Percentiles rank a stretch among this genome's conserved stretches.
phyloP scores from a whole-genome alignment of 2,113 vertebrate species.

The Cricetomys ansorgei region DNA sequence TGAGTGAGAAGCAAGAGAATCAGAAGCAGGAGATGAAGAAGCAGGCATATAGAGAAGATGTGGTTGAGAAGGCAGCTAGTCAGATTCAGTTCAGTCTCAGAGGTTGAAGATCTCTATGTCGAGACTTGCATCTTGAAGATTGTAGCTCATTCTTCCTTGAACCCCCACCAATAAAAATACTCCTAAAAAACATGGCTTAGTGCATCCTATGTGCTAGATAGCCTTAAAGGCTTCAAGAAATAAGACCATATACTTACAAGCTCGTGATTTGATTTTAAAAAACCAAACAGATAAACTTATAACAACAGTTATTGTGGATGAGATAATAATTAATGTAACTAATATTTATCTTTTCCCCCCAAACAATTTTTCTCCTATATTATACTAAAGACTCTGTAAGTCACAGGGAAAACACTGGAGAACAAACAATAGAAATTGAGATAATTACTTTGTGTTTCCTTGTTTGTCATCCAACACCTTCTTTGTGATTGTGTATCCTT shows the following conservation, averaged over 20 bases:
- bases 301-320: background rate
- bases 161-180: no score
- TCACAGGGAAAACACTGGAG: background rate
- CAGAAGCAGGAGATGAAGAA: no score
- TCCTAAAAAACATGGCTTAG: background rate
- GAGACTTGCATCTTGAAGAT: no score
- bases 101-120: no score
- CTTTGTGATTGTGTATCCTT: background rate
- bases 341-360: background rate
- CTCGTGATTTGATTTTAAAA: background rate
- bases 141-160: no score
- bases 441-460: background rate
- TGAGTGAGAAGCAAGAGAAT: no score
- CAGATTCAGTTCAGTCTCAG: no score
- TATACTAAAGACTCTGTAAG: background rate
- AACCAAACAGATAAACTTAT: background rate
- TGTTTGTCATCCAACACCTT: background rate
- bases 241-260: background rate
- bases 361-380: background rate
- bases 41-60: no score
- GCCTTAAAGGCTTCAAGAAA: background rate
- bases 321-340: constrained; percentile 10
- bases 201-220: background rate
- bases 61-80: no score
- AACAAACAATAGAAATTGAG: background rate